Evolutionary conservation across 2,113 vertebrate genomes (phyloP), one percentile per base, ranked within the genome.

Genomic region (Manacus vitellinus): DNA sequence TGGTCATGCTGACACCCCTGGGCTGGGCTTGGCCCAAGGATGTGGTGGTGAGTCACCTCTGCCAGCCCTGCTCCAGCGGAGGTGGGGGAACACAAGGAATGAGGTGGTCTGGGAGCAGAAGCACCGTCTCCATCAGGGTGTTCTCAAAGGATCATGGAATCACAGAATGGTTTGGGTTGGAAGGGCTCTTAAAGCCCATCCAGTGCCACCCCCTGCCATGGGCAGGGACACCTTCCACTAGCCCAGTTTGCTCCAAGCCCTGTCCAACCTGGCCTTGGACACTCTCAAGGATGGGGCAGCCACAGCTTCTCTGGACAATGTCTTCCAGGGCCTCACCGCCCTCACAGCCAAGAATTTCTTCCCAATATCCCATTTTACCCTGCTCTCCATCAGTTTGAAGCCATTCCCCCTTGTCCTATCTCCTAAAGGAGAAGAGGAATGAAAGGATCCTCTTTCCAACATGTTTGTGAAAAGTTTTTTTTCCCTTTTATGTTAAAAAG

Each of bases 181-280:
- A 43, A 66, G 18, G 14, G 35, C 27, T 2, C 3, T 56, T 33
- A 65, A 49, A 49, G 4, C 6, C 7, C 22, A 51, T 6, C 31
- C 11, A 4, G 1, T 49, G 0, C 41, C 25, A 22, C 8, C 2
- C 18, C 31, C 39, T 62, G 28, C 39, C 47, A 30, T 7, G 15
- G n/a, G 4, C 33, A 46, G 33, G 33, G 39, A 24, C 74, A 55
- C 13, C 10, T 88, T 1, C 51, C 35, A 33, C 31, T 19, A 0
- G 1, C 49, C 85, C 75, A 80, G 35, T 11, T 0, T 33, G 51
- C 21, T 80, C 67, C 58, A 43, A 79, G 5, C 66, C 41, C 66
- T 0, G 0, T 79, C 75, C 66, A 72, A 0, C 43, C 51, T 33
- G 25, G 11, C 30, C 51, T 56, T 4, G 67, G 3, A 5, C 43